phyloP scores from a whole-genome alignment of 2,797 vertebrate species.

The Adelosebastes latens region DNA sequence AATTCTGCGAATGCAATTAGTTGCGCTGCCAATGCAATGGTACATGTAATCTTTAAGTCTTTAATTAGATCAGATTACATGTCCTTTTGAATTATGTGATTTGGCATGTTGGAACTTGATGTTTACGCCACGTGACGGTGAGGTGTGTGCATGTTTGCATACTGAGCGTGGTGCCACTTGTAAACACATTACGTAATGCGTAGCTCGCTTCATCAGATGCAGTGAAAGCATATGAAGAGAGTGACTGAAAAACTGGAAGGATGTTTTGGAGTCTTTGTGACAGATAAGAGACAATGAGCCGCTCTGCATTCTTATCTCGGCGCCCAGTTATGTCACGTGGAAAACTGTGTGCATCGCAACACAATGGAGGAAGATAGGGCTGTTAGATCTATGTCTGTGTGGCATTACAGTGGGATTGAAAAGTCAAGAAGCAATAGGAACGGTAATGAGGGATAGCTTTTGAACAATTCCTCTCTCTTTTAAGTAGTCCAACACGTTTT shows the following conservation, averaged over 20 bases:
- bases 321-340: slow-evolving; percentile 22
- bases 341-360: slow-evolving; percentile 13
- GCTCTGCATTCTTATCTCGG: slow-evolving; percentile 32
- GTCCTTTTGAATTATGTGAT: slow-evolving; percentile 54
- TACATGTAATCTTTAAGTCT: slow-evolving; percentile 49
- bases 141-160: slow-evolving; percentile 14
- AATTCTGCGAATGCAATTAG: slow-evolving; percentile 48
- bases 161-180: slow-evolving; percentile 9
- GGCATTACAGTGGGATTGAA: neutral
- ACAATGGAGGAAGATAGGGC: neutral
- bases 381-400: slow-evolving; percentile 33
- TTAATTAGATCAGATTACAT: slow-evolving; percentile 62
- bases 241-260: neutral
- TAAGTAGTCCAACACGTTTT: neutral
- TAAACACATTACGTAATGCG: slow-evolving; percentile 39
- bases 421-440: slow-evolving; percentile 1
- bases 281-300: slow-evolving; percentile 32
- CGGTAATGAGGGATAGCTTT: slow-evolving; percentile 10
- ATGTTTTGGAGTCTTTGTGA: slow-evolving; percentile 19
- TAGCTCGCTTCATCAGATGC: slow-evolving; percentile 10
- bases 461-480: neutral
- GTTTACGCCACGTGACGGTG: slow-evolving; percentile 49
- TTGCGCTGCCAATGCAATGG: slow-evolving; percentile 34
- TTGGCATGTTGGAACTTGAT: slow-evolving; percentile 26
- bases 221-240: neutral